Evolutionary conservation across 2,888 invertebrate species (phyloP).

Genomic region (Caenorhabditis sp.): DNA sequence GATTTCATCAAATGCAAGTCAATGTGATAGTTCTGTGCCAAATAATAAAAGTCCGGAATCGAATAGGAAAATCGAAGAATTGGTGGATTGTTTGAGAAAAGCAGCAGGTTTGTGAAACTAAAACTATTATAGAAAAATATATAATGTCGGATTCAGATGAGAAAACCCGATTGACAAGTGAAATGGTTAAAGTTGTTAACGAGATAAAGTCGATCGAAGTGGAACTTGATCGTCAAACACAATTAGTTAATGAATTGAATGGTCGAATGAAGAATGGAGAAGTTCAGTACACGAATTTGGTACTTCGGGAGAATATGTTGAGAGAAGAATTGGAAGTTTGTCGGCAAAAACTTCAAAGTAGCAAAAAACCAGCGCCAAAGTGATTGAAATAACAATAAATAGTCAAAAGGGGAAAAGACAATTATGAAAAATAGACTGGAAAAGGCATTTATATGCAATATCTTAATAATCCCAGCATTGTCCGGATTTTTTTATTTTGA

Average conservation of each 20-base stretch:
- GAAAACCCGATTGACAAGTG: conserved; percentile 28
- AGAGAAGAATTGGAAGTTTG: neutral
- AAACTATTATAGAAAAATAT: no score
- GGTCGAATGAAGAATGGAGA: conserved; percentile 33
- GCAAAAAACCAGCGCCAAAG: conserved; percentile 2
- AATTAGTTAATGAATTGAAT: conserved; percentile 26
- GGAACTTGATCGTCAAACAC: conserved; percentile 42
- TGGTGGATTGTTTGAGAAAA: conserved; percentile 16
- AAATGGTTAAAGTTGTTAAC: conserved; percentile 40
- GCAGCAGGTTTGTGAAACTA: no score
- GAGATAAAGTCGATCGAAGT: conserved; percentile 46
- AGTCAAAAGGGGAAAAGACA: neutral
- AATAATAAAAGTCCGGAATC: neutral
- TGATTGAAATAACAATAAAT: neutral
- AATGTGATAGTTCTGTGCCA: no score
- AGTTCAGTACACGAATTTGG: conserved; percentile 10
- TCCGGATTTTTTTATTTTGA: no score
- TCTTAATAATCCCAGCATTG: no score
- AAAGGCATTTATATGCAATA: no score
- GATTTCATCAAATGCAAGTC: conserved; percentile 11
- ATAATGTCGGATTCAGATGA: no score
- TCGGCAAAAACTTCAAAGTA: neutral
- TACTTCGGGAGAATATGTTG: conserved; percentile 2
- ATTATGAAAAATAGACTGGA: no score
- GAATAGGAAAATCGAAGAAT: conserved; percentile 24